A percentile compares a stretch with the other conserved stretches of the same genome.
Conservation (phyloP, 2,113 vertebrate species). For the Sturnira hondurensis region DNA sequence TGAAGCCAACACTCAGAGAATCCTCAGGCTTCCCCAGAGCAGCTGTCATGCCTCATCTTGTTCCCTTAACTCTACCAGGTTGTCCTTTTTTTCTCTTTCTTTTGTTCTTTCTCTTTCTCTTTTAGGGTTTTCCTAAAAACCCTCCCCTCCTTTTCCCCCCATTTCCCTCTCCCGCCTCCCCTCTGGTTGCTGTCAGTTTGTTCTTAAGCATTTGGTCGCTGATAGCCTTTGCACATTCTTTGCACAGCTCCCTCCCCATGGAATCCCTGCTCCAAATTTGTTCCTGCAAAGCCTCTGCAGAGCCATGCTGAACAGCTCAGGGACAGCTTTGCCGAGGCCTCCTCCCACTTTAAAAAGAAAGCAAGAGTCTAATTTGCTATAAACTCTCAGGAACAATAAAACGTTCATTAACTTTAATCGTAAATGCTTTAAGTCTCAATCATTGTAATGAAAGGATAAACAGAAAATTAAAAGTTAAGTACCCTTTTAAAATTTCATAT, state of each 20-base stretch:
- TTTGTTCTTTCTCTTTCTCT: no score
- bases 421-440: constrained; percentile 75
- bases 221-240: background rate
- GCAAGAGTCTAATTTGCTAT: constrained; percentile 75
- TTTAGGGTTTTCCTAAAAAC: no score
- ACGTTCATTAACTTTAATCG: constrained; percentile 79
- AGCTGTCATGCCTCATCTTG: background rate
- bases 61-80: background rate
- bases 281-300: background rate
- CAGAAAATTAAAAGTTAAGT: constrained; percentile 78
- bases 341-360: constrained; percentile 55
- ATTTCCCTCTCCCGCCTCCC: no score
- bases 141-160: no score
- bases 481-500: constrained; percentile 74
- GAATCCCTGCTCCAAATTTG: background rate
- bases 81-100: background rate
- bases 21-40: background rate
- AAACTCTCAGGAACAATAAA: constrained; percentile 76
- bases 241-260: background rate
- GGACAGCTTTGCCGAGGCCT: constrained; percentile 39
- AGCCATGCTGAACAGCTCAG: background rate
- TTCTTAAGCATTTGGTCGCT: background rate
- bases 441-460: constrained; percentile 74
- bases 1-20: background rate
- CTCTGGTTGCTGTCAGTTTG: no score